Evolutionary conservation across 2,113 vertebrate species (phyloP).

Genomic region (Pteronura brasiliensis): DNA sequence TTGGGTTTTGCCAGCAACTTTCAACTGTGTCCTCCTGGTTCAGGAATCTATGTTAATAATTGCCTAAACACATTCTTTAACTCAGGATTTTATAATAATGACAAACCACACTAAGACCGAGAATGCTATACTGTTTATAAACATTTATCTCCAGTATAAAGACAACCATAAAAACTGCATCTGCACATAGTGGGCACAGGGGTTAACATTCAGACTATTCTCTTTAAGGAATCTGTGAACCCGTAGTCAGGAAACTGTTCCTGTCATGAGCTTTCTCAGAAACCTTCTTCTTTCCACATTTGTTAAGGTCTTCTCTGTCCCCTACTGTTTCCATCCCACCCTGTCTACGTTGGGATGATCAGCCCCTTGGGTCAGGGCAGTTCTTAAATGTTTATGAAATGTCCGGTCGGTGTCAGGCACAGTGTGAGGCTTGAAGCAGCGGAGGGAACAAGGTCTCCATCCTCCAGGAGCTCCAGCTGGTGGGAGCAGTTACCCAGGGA

Average conservation of each 20-base stretch:
- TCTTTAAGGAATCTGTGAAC: neutral
- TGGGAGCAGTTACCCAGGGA: neutral
- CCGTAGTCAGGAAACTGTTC: neutral
- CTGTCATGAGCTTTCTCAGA: neutral
- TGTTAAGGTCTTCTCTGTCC: neutral
- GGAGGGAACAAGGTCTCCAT: neutral
- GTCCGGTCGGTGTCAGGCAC: neutral
- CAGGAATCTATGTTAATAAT: neutral
- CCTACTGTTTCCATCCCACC: accelerated
- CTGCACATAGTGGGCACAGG: too few species aligned
- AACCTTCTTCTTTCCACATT: neutral
- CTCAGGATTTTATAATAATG: neutral
- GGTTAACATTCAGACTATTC: neutral
- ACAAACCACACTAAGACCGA: neutral
- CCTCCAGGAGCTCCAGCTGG: neutral
- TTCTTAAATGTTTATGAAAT: neutral
- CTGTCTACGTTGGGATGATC: neutral
- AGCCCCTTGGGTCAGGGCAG: neutral
- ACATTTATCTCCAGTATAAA: neutral
- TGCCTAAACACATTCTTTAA: neutral
- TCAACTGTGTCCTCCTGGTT: neutral
- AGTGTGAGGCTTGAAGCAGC: neutral
- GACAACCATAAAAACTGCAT: neutral
- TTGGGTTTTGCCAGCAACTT: neutral
- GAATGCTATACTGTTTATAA: neutral